Conservation (phyloP, 1,140 invertebrate species). For the Cyclargus thomasi region DNA sequence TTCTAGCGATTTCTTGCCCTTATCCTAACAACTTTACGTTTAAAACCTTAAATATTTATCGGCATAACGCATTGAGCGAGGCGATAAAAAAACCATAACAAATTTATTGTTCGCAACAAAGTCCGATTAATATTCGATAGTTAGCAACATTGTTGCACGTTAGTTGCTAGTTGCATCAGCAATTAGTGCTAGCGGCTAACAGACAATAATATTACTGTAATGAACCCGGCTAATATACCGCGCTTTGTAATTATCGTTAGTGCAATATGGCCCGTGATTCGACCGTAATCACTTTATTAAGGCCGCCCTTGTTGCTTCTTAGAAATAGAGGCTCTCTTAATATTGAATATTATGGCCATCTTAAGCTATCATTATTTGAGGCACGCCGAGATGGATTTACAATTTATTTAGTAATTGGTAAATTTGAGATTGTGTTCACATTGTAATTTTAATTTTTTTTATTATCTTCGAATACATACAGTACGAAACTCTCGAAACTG, state of each 20-base stretch:
- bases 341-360: background rate
- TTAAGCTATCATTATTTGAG: too few relatives aligned
- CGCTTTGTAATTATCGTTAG: background rate
- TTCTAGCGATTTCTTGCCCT: too few relatives aligned
- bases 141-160: background rate
- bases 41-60: too few relatives aligned
- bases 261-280: slow-evolving; percentile 1
- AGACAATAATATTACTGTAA: slow-evolving; percentile 8
- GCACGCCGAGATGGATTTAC: too few relatives aligned
- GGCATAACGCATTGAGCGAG: background rate
- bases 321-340: background rate
- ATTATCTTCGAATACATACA: too few relatives aligned
- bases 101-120: slow-evolving; percentile 5
- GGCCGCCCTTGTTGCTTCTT: background rate
- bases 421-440: too few relatives aligned
- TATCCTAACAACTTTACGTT: too few relatives aligned
- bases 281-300: slow-evolving; percentile 7
- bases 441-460: too few relatives aligned
- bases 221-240: background rate
- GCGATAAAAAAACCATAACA: slow-evolving; percentile 3
- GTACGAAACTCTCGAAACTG: too few relatives aligned
- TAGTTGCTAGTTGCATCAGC: background rate
- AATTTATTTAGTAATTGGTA: too few relatives aligned
- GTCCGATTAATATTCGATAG: background rate
- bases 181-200: background rate